Percentiles rank a stretch among this genome's conserved stretches.
Evolutionary conservation across 2,113 vertebrate species (phyloP).

Genomic region (Halichoerus grypus): DNA sequence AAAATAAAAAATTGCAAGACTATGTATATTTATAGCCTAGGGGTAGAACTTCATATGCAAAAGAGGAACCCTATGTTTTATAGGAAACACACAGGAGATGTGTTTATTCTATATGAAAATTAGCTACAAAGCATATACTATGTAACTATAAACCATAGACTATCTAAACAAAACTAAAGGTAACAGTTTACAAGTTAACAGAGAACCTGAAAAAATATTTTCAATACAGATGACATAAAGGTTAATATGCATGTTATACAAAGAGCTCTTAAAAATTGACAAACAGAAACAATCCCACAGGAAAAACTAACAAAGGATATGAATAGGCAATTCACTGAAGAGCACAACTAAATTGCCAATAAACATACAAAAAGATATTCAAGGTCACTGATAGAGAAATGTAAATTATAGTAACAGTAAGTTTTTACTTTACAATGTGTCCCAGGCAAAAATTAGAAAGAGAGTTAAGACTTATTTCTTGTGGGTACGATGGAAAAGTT

Average conservation of each 20-base stretch:
- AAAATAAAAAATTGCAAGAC: background rate
- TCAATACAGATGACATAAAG: conserved; percentile 32
- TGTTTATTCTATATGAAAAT: background rate
- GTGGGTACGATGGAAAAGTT: background rate
- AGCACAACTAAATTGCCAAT: conserved; percentile 30
- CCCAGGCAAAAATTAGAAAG: conserved; percentile 58
- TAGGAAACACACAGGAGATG: background rate
- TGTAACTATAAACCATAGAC: background rate
- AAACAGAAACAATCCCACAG: conserved; percentile 26
- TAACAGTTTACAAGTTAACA: conserved; percentile 30
- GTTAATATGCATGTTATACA: background rate
- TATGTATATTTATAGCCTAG: background rate
- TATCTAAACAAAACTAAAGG: background rate
- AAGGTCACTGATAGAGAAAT: conserved; percentile 52
- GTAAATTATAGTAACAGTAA: conserved; percentile 50
- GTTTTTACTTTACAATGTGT: conserved; percentile 30
- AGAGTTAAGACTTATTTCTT: conserved; percentile 43
- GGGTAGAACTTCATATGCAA: background rate
- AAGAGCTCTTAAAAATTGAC: conserved; percentile 32
- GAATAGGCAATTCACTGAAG: conserved; percentile 29
- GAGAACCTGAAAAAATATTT: conserved; percentile 16
- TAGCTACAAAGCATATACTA: background rate
- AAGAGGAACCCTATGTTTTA: background rate
- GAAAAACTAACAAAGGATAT: conserved; percentile 61
- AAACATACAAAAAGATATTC: conserved; percentile 51